These are phyloP conservation scores for Omphaloscelis lunosa DNA, from an alignment of 2,888 invertebrate species.

Conservation along the genomic window DNA sequence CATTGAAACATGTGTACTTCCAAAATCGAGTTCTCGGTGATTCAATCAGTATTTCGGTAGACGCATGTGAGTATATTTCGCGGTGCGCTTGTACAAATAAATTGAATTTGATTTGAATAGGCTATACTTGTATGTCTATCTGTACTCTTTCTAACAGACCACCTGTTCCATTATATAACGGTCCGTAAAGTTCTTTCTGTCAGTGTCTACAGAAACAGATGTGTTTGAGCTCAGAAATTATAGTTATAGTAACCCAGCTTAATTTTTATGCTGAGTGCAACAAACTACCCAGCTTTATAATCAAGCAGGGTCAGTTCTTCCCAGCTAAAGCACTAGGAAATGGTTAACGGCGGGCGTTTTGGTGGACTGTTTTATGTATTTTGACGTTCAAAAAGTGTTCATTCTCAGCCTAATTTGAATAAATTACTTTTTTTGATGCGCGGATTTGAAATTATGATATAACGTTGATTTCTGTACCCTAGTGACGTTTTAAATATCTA, in stretches of 20 bases:
- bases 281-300: too few relatives aligned
- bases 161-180: not conserved
- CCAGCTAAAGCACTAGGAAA: not conserved
- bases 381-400: not conserved
- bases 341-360: not conserved
- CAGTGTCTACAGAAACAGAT: not conserved
- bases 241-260: not conserved
- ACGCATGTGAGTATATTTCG: slow-evolving; percentile 37
- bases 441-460: not conserved
- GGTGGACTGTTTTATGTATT: not conserved
- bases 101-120: slow-evolving; percentile 44
- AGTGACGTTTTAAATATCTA: not conserved
- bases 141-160: slow-evolving; percentile 1
- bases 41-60: slow-evolving; percentile 53
- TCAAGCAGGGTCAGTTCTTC: not conserved
- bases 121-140: not conserved
- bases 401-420: not conserved
- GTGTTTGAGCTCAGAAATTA: not conserved
- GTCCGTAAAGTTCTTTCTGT: not conserved
- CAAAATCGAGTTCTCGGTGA: slow-evolving; percentile 51
- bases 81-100: slow-evolving; percentile 39
- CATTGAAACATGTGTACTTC: slow-evolving; percentile 27
- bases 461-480: not conserved
- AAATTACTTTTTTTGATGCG: not conserved
- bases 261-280: not conserved